A percentile compares a stretch with the other conserved stretches of the same genome.
Conservation (phyloP, 2,797 vertebrate genomes). For the Coendou prehensilis region DNA sequence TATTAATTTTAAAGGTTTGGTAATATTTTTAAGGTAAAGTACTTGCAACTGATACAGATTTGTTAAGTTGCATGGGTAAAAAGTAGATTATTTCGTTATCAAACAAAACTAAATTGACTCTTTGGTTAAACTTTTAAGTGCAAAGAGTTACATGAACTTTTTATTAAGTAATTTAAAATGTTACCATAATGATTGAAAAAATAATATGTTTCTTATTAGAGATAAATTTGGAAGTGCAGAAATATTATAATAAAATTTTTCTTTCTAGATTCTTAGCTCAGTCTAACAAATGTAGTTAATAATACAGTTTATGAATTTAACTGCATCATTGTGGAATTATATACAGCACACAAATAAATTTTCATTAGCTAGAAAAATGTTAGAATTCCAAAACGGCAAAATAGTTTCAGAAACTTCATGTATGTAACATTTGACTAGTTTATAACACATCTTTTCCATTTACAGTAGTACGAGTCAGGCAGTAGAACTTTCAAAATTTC, state of each 20-base stretch:
- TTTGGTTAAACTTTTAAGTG: conserved; percentile 51
- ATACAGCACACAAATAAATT: conserved; percentile 5
- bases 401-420: conserved; percentile 43
- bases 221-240: neutral
- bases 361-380: conserved; percentile 10
- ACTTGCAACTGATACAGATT: conserved; percentile 23
- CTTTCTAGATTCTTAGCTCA: conserved; percentile 21
- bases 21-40: neutral
- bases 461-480: neutral
- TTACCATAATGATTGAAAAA: neutral
- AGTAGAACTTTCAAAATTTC: neutral
- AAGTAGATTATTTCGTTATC: neutral
- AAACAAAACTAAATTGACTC: neutral
- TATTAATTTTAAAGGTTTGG: conserved; percentile 53
- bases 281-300: neutral
- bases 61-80: neutral
- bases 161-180: conserved; percentile 35
- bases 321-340: neutral
- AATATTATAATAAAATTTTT: neutral
- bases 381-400: neutral
- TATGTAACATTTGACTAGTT: neutral
- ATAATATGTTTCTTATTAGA: neutral
- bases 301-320: conserved; percentile 11
- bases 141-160: neutral
- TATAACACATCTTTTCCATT: neutral